Evolutionary conservation across 2,797 vertebrate species (phyloP), one percentile per base, ranked within the genome.

Genomic region (Cossypha polioptera): DNA sequence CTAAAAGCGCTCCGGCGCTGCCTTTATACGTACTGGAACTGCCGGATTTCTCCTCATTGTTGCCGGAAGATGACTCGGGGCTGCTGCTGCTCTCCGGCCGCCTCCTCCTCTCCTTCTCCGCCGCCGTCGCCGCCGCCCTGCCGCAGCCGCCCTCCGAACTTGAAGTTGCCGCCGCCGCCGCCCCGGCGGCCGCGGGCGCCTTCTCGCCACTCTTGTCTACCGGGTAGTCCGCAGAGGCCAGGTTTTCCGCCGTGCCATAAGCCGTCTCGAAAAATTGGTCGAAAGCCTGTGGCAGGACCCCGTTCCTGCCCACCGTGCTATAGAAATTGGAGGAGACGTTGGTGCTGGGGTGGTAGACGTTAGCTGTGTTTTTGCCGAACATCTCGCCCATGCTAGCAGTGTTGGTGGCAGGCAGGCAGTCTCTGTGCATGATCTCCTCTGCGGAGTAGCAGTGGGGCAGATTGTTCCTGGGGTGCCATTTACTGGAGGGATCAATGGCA

Each of bases 181-280:
- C 96, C 66, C 97, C 94, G 62, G 97, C 95, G 66, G 98, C 97
- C 92, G 98, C 96, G 92, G 98, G 98, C 47, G 97, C 94, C 95
- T 98, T 99, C 91, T 98, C 98, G 76, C 97, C 97, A 90, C 92
- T 98, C 98, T 98, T 98, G 96, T 99, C 99, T 95, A 97, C 98
- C 51, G 98, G 95, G 59, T 98, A 98, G 89, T 99, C 98, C 66
- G 98, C 95, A 68, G 97, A 96, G 93, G 97, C 94, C 91, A 97
- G 98, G 93, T 95, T 98, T 91, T 99, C 99, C 71, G 98, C 94
- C 95, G 97, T 97, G 68, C 98, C 98, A 97, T 99, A 99, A 28
- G 99, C 99, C 15, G 99, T 99, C 98, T 99, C 99, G 98, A 99
- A 99, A 97, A 99, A 99, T 97, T 99, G 99, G 96, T 99, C 99